Evolutionary conservation across 2,797 vertebrate species (phyloP), one percentile per base, ranked within the genome.

Genomic region (Pteropus rufus): DNA sequence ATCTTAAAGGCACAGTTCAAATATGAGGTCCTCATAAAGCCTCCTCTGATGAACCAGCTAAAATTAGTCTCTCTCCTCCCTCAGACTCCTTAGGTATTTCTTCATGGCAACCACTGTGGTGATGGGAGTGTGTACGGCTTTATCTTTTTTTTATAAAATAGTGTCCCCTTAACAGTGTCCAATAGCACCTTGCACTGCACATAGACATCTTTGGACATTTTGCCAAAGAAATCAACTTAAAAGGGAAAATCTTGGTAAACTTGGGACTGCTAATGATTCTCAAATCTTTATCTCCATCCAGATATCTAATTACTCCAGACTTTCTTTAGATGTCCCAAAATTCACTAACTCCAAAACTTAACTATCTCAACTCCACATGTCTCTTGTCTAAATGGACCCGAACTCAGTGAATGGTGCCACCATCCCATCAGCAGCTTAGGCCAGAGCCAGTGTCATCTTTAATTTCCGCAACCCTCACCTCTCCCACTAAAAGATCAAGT

Each of bases 161-260:
- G 49, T 26, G 14, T 65, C 39, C 75, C 49, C 46, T 41, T 29
- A n/a, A 64, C 21, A 81, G 81, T 12, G 77, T 14, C 18, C 24
- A 41, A 77, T 4, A 67, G 36, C 6, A 87, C 12, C 26, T 26
- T 70, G 72, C 31, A 80, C 12, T 67, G 24, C 18, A 77, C 46
- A 36, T 34, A 41, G 58, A 14, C 69, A 65, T 92, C 69, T 93
- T 72, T 65, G 76, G 44, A 81, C 56, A 88, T 36, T 69, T 83
- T 69, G 81, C 67, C 49, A 93, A 87, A 65, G 46, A 96, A 92
- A 89, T 69, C 46, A 83, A 91, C 54, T 93, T 70, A 79, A 91
- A 93, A 96, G 89, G 79, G 24, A 73, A 88, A 94, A 94, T 60
- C 9, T 24, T 92, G 34, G 77, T 86, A 84, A 93, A 95, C 31